Base-by-base conservation (phyloP, 2,113 vertebrate species). In the Ascaphus truei region DNA sequence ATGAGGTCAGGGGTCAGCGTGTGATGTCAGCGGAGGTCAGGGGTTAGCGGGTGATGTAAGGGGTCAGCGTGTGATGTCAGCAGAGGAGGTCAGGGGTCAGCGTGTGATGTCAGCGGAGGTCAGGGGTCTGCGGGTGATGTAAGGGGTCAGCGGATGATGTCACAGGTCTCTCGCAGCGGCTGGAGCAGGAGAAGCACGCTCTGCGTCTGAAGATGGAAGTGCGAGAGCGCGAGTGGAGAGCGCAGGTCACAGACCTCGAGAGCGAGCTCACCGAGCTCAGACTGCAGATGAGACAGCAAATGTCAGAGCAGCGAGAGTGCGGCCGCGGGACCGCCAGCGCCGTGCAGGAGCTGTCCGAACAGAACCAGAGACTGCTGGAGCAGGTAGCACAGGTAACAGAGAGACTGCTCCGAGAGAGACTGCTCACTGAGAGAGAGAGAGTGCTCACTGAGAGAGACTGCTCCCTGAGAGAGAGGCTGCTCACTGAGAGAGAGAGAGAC, bases 331-430 rank as follows among this genome's bases (percentile, higher is more conserved):
- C 78, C 5, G 77, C 76, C 0, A 75, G n/a, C 27, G 79, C 78
- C 0, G 80, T 83, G 7, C 7, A 71, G 0, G 81, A 88, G 9
- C 83, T 88, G 62, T 79, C 79, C 0, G 86, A 88, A 13, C 85
- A 88, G 75, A 88, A 88, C 69, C 80, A 86, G 45, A 74, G 82
- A 18, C 84, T 88, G 36, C 76, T 83, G 60, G 81, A 85, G 51
- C 83, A 87, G 61, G 60, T 88, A 33, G 79, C 76, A 3, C 83
- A 86, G 84, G 86, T 88, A 20, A 68, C n/a, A 57, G 48, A 37
- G 34, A 37, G 34, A 37, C 3, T 37, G 34, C 1, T 43, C 5
- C 5, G 31, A 33, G 31, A 33, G 31, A 33, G 9, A 33, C 31
- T 6, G 9, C 39, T 16, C 7, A 7, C 7, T 43, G 39, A 2